Percentiles rank a stretch among this genome's conserved stretches.
phyloP scores from a whole-genome alignment of 2,113 vertebrate genomes.

The Coregonus clupeaformis region DNA sequence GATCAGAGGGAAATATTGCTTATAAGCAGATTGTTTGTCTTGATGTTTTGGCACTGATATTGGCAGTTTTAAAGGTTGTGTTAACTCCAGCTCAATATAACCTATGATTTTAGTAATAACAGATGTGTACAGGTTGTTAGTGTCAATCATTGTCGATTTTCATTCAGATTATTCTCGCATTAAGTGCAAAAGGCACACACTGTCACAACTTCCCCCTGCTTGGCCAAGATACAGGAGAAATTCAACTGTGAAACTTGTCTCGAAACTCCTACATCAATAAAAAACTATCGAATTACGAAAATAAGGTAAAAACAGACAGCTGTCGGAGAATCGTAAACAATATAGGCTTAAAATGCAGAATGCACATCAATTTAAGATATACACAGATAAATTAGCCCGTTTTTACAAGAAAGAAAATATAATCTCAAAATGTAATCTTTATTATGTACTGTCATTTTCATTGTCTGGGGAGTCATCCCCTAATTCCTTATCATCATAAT shows the following conservation, averaged over 20 bases:
- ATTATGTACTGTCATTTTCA: slow-evolving; percentile 47
- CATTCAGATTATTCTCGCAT: slow-evolving; percentile 64
- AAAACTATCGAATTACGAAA: slow-evolving; percentile 34
- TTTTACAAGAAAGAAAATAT: slow-evolving; percentile 53
- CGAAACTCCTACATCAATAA: slow-evolving; percentile 32
- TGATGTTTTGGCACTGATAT: slow-evolving; percentile 63
- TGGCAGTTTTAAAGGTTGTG: slow-evolving; percentile 61
- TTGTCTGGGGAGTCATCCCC: slow-evolving; percentile 53
- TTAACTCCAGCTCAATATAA: slow-evolving; percentile 54
- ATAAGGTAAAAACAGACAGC: slow-evolving; percentile 16
- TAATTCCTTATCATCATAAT: slow-evolving; percentile 32
- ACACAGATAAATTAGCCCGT: slow-evolving; percentile 57
- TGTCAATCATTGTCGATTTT: slow-evolving; percentile 71
- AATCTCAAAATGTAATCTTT: slow-evolving; percentile 13
- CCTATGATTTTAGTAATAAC: slow-evolving; percentile 25
- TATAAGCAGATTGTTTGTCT: slow-evolving; percentile 32
- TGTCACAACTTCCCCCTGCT: slow-evolving; percentile 62
- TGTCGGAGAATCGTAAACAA: slow-evolving; percentile 25
- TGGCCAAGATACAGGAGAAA: slow-evolving; percentile 51
- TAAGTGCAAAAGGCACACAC: slow-evolving; percentile 77
- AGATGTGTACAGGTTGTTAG: slow-evolving; percentile 39
- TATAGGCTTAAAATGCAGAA: slow-evolving; percentile 31
- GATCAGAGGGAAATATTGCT: slow-evolving; percentile 32
- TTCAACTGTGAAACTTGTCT: slow-evolving; percentile 48
- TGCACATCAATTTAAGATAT: slow-evolving; percentile 38